Evolutionary conservation across 2,797 vertebrate genomes (phyloP).

Genomic region (Chiroxiphia lanceolata): DNA sequence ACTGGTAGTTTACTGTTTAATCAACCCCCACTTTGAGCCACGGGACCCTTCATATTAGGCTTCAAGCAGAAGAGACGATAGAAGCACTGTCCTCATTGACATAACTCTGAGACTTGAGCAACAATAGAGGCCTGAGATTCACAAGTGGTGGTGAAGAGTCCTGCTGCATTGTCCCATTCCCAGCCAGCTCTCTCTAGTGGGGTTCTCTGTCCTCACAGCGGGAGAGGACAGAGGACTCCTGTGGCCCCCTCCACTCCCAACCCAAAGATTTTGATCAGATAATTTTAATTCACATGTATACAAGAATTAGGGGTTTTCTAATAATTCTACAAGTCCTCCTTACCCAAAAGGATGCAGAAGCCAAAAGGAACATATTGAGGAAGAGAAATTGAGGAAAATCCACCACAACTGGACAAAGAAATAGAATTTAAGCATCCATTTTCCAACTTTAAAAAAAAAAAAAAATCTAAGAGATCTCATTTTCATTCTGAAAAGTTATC

Average conservation of each 20-base stretch:
- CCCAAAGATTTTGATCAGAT: not conserved
- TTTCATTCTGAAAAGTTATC: not conserved
- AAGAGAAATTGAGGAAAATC: not conserved
- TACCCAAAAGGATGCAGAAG: not conserved
- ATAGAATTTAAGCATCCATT: not conserved
- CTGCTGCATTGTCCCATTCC: rapidly evolving
- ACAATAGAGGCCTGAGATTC: not conserved
- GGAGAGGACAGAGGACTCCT: not conserved
- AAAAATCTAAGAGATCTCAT: not conserved
- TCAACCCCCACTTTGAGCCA: rapidly evolving
- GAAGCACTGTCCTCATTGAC: not conserved
- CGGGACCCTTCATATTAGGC: not conserved
- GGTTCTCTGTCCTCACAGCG: not conserved
- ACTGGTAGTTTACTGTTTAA: not conserved
- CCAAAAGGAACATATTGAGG: not conserved
- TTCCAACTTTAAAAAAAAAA: not conserved
- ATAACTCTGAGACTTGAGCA: not conserved
- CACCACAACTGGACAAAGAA: not conserved
- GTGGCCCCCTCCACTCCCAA: not conserved
- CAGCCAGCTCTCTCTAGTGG: not conserved
- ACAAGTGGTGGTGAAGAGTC: rapidly evolving
- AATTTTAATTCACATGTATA: not conserved
- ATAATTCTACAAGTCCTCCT: not conserved
- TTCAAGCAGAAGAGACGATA: not conserved
- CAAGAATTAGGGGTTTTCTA: not conserved